Percentiles rank a stretch among this genome's conserved stretches.
phyloP scores from a whole-genome alignment of 2,797 vertebrate species.

The Argyrosomus regius region DNA sequence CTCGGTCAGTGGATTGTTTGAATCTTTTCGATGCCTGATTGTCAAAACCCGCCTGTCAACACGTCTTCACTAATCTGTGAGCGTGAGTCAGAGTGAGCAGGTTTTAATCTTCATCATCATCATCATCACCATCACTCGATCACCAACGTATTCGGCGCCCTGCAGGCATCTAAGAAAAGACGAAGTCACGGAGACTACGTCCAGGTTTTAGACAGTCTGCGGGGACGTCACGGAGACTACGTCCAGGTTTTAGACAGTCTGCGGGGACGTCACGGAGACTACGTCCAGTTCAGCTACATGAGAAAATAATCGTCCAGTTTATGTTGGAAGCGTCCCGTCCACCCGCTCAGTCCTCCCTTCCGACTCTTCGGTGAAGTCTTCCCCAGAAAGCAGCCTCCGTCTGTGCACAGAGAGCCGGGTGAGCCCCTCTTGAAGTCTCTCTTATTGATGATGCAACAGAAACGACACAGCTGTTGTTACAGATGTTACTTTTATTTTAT shows the following conservation, averaged over 20 bases:
- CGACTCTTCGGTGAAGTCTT: too few relatives aligned
- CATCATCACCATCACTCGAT: not conserved
- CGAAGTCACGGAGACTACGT: not conserved
- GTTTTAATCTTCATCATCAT: constrained; percentile 18
- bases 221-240: too few relatives aligned
- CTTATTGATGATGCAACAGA: not conserved
- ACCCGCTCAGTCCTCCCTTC: too few relatives aligned
- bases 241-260: too few relatives aligned
- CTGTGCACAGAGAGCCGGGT: too few relatives aligned
- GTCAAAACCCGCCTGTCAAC: constrained; percentile 13
- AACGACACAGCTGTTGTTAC: constrained; percentile 39
- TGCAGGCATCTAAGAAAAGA: not conserved
- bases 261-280: too few relatives aligned
- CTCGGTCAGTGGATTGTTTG: constrained; percentile 4
- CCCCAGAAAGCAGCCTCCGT: too few relatives aligned
- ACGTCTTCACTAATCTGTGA: constrained; percentile 1
- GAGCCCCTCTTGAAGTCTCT: too few relatives aligned
- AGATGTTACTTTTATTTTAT: constrained; percentile 77
- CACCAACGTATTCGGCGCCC: not conserved
- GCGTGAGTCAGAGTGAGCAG: constrained; percentile 7
- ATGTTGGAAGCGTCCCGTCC: too few relatives aligned
- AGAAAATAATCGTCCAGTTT: too few relatives aligned
- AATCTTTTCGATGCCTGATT: constrained; percentile 16
- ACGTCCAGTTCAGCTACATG: too few relatives aligned
- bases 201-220: too few relatives aligned